A percentile compares a stretch with the other conserved stretches of the same genome.
phyloP scores from a whole-genome alignment of 2,113 vertebrate species.

The Oncorhynchus keta region DNA sequence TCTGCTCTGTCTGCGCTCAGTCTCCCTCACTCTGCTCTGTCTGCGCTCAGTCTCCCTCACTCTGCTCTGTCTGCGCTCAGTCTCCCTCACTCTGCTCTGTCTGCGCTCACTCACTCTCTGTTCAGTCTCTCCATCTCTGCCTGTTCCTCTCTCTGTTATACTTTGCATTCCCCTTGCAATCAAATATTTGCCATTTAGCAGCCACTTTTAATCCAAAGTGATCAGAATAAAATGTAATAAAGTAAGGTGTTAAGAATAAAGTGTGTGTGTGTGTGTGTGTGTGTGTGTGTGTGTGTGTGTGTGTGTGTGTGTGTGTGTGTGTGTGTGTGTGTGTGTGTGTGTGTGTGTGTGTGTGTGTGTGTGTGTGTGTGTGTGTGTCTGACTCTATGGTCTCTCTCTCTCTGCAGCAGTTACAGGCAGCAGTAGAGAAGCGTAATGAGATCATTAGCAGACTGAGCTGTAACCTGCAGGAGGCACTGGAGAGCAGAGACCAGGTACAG shows the following conservation, averaged over 20 bases:
- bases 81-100: too few species aligned
- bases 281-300: too few species aligned
- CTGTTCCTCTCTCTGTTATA: not conserved
- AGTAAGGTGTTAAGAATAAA: too few species aligned
- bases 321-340: not conserved
- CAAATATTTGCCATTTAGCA: too few species aligned
- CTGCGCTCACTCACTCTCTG: too few species aligned
- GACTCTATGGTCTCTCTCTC: not conserved
- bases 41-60: too few species aligned
- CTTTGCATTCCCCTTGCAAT: not conserved
- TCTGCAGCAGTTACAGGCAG: constrained; percentile 72
- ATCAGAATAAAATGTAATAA: too few species aligned
- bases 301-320: not conserved
- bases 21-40: too few species aligned
- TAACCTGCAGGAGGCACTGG: constrained; percentile 74
- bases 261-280: not conserved
- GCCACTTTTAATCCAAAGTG: too few species aligned
- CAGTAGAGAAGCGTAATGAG: constrained; percentile 79
- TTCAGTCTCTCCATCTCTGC: too few species aligned
- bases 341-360: not conserved
- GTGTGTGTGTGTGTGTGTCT: not conserved
- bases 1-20: too few species aligned
- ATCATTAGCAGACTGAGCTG: constrained; percentile 75
- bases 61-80: too few species aligned
- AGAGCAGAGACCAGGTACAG: constrained; percentile 73